Evolutionary conservation across 2,888 invertebrate genomes (phyloP).

Genomic region (Pedicia rivosa): DNA sequence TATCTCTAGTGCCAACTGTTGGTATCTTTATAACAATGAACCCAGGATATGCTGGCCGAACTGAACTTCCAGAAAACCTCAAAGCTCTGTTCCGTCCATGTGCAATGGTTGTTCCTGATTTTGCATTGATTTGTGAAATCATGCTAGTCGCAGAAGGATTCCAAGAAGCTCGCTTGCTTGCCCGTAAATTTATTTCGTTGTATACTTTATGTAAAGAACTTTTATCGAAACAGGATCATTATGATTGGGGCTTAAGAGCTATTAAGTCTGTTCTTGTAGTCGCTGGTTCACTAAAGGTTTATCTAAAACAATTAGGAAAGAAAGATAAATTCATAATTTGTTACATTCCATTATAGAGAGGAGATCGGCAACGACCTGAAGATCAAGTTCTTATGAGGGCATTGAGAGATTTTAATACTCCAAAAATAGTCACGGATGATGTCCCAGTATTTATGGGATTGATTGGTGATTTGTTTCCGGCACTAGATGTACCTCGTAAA

Average conservation of each 20-base stretch:
- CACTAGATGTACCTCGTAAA: conserved; percentile 81
- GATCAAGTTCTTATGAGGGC: conserved; percentile 92
- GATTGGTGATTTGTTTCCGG: conserved; percentile 85
- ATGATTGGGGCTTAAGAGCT: conserved; percentile 91
- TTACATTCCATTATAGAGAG: too few relatives aligned
- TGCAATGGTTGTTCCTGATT: conserved; percentile 93
- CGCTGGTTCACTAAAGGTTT: conserved; percentile 79
- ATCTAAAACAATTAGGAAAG: too few relatives aligned
- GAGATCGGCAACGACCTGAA: conserved; percentile 61
- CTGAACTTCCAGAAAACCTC: conserved; percentile 73
- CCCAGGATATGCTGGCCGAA: conserved; percentile 86
- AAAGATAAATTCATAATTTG: too few relatives aligned
- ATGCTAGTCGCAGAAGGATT: conserved; percentile 97
- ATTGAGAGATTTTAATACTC: conserved; percentile 83
- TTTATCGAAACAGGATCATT: conserved; percentile 88
- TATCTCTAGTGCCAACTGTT: conserved; percentile 55
- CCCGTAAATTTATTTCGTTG: conserved; percentile 85
- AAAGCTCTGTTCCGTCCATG: conserved; percentile 68
- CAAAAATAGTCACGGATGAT: conserved; percentile 88
- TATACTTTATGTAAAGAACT: conserved; percentile 81
- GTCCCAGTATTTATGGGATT: conserved; percentile 85
- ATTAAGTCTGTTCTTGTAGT: conserved; percentile 93
- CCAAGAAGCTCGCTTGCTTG: conserved; percentile 75
- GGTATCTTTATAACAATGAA: conserved; percentile 96
- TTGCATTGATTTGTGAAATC: conserved; percentile 90